These are phyloP conservation scores for Blera fallax DNA, from an alignment of 2,888 invertebrate species.

Conservation along the genomic window DNA sequence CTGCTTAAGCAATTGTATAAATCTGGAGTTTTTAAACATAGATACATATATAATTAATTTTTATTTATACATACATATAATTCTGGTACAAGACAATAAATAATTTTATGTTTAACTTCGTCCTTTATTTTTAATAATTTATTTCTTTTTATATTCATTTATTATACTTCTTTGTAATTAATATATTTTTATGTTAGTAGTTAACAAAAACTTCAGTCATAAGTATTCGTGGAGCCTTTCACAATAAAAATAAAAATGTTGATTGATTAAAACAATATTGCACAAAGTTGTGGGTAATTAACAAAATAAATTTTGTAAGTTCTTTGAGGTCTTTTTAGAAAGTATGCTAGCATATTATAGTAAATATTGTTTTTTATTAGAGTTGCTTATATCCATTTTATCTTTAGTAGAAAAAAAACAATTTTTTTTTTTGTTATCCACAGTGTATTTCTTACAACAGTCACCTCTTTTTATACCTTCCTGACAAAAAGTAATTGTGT, in stretches of 20 bases:
- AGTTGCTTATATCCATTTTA: too few relatives aligned
- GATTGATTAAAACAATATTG: too few relatives aligned
- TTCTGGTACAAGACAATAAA: conserved; percentile 44
- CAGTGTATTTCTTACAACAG: too few relatives aligned
- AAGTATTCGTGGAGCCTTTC: not conserved
- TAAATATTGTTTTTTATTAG: too few relatives aligned
- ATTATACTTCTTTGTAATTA: not conserved
- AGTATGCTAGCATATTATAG: too few relatives aligned
- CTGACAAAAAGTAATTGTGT: too few relatives aligned
- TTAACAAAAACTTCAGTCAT: not conserved
- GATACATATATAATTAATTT: not conserved
- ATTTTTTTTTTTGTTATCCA: too few relatives aligned
- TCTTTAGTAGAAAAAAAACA: too few relatives aligned
- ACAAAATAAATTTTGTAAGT: not conserved
- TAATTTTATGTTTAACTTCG: conserved; percentile 18
- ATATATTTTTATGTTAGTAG: not conserved
- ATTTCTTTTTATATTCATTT: not conserved
- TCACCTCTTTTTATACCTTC: too few relatives aligned
- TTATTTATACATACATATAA: conserved; percentile 28
- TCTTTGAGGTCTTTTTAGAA: not conserved
- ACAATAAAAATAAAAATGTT: too few relatives aligned
- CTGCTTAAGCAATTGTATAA: not conserved
- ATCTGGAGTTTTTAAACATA: conserved; percentile 3
- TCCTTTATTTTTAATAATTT: conserved; percentile 11
- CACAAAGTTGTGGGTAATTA: not conserved